Percentiles rank a stretch among this genome's conserved stretches.
These are phyloP conservation scores for Lathronympha strigana DNA, from an alignment of 2,888 invertebrate genomes.

Conservation along the genomic window DNA sequence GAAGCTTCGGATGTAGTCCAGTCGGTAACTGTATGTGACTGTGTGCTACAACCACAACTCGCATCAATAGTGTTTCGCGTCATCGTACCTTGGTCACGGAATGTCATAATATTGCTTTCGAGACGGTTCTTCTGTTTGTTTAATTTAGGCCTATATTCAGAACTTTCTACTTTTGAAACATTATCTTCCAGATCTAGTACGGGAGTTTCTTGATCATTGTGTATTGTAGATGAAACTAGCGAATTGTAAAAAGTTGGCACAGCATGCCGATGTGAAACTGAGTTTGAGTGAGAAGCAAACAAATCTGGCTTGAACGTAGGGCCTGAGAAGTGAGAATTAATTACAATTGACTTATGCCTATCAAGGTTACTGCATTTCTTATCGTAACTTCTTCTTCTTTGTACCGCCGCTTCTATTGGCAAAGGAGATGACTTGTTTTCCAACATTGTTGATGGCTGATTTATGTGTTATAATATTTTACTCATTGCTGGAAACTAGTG, in stretches of 20 bases:
- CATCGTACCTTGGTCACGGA: conserved; percentile 63
- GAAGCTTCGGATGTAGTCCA: conserved; percentile 47
- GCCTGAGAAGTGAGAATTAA: conserved; percentile 53
- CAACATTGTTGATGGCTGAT: not conserved
- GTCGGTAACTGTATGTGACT: conserved; percentile 38
- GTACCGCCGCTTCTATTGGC: not conserved
- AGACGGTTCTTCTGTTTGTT: conserved; percentile 38
- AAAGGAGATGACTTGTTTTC: not conserved
- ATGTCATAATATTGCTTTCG: conserved; percentile 62
- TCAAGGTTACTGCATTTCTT: not conserved
- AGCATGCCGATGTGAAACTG: conserved; percentile 38
- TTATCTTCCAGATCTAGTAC: conserved; percentile 25
- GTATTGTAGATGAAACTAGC: conserved; percentile 47
- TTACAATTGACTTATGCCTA: conserved; percentile 48
- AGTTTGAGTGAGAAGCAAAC: conserved; percentile 50
- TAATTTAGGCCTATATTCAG: not conserved
- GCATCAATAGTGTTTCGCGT: conserved; percentile 60
- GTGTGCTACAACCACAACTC: conserved; percentile 56
- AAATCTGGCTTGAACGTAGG: conserved; percentile 19
- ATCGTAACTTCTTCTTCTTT: conserved; percentile 46
- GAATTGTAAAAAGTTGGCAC: conserved; percentile 53
- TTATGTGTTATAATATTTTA: not conserved
- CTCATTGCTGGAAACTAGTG: not conserved
- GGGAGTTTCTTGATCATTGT: conserved; percentile 44
- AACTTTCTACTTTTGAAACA: conserved; percentile 51